Conservation (phyloP, 2,797 vertebrate genomes). For the Microctenopoma stevenorrisi region DNA sequence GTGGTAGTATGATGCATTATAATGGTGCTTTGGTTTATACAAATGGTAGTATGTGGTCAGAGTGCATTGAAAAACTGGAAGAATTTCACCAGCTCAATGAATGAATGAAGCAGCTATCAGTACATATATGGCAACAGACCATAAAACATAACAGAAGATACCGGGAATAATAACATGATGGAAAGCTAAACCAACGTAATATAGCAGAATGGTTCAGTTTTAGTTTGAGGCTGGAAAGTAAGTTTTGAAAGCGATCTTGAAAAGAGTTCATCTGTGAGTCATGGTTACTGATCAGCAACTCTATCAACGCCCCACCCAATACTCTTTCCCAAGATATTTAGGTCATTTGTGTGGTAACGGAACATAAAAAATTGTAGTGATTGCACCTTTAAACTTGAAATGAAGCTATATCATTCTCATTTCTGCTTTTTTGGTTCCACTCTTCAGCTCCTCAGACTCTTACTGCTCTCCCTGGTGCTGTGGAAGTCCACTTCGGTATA, state of each 20-base stretch:
- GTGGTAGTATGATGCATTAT: no score
- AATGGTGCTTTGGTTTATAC: no score
- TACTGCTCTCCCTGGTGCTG: background rate
- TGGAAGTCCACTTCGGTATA: background rate
- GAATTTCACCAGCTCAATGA: no score
- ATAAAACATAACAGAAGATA: no score
- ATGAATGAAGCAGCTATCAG: no score
- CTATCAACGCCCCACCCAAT: background rate
- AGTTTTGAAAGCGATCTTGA: background rate
- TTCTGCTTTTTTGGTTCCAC: slow-evolving; percentile 8
- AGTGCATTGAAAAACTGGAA: no score
- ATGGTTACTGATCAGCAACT: slow-evolving; percentile 7
- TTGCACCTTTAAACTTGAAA: slow-evolving; percentile 28
- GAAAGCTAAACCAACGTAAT: background rate
- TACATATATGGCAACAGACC: no score
- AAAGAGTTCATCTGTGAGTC: background rate
- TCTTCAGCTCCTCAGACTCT: background rate
- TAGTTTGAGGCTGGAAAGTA: background rate
- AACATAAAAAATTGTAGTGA: background rate
- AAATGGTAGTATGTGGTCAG: no score
- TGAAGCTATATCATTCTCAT: slow-evolving; percentile 32
- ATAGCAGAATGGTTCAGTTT: no score
- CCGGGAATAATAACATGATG: background rate
- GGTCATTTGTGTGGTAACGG: background rate
- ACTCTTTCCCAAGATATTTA: background rate